Percentiles rank a stretch among this genome's conserved stretches.
Evolutionary conservation across 2,113 vertebrate genomes (phyloP).

Genomic region (Trichomycterus rosablanca): DNA sequence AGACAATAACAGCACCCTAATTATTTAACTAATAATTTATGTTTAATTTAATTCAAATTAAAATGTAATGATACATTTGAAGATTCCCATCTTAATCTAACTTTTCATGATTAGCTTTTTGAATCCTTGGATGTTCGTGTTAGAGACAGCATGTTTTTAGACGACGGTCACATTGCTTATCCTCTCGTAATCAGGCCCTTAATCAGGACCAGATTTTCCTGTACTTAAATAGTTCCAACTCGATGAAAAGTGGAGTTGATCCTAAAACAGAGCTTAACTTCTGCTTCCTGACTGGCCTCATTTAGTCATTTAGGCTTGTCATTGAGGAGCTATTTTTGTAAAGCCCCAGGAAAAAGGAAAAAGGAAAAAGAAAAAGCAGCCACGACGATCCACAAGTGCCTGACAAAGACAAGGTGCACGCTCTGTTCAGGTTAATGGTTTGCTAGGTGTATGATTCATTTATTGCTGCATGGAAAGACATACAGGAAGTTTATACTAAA

Average conservation of each 20-base stretch:
- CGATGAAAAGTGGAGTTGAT: slow-evolving; percentile 28
- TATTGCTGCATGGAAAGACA: too few relatives aligned
- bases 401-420: slow-evolving; percentile 32
- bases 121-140: too few relatives aligned
- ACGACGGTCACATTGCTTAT: background rate
- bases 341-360: slow-evolving; percentile 55
- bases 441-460: too few relatives aligned
- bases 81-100: too few relatives aligned
- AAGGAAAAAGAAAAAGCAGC: slow-evolving; percentile 3
- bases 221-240: background rate
- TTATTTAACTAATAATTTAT: too few relatives aligned
- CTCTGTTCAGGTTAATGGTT: too few relatives aligned
- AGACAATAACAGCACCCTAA: too few relatives aligned
- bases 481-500: too few relatives aligned
- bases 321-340: slow-evolving; percentile 69
- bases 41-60: too few relatives aligned
- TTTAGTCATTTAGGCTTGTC: slow-evolving; percentile 63
- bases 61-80: too few relatives aligned
- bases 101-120: too few relatives aligned
- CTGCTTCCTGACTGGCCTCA: slow-evolving; percentile 58
- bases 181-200: background rate
- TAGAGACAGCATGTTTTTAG: too few relatives aligned
- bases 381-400: slow-evolving; percentile 27
- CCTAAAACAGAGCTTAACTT: slow-evolving; percentile 47
- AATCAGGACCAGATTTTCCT: background rate